Percentiles rank a stretch among this genome's conserved stretches.
These are phyloP conservation scores for Cyrtodaria siliqua DNA, from an alignment of 2,888 invertebrate genomes.

Conservation along the genomic window DNA sequence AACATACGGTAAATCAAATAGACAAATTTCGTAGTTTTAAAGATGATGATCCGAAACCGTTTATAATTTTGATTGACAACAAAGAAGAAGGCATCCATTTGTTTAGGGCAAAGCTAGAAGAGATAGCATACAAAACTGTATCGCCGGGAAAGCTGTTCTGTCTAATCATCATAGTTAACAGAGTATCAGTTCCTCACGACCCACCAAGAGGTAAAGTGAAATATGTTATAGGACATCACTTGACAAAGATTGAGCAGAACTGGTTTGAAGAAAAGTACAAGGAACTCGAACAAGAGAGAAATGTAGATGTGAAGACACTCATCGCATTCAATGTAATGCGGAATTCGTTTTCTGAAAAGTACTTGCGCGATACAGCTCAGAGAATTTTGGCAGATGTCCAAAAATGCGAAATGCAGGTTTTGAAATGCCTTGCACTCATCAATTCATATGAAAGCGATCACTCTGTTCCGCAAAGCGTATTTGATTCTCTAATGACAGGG, in stretches of 20 bases:
- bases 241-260: slow-evolving; percentile 21
- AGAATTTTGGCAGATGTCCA: slow-evolving; percentile 26
- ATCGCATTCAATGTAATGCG: slow-evolving; percentile 54
- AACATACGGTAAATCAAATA: slow-evolving; percentile 39
- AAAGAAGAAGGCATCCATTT: slow-evolving; percentile 22
- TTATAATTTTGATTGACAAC: slow-evolving; percentile 39
- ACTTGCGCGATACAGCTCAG: slow-evolving; percentile 17
- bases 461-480: slow-evolving; percentile 29
- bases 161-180: slow-evolving; percentile 29
- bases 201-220: slow-evolving; percentile 10
- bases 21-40: slow-evolving; percentile 25
- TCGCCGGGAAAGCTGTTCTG: slow-evolving; percentile 36
- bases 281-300: slow-evolving; percentile 26
- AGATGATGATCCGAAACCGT: slow-evolving; percentile 24
- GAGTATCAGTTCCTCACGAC: slow-evolving; percentile 32
- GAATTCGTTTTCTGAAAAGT: slow-evolving; percentile 30
- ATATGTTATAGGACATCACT: slow-evolving; percentile 24
- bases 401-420: slow-evolving; percentile 20
- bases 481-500: slow-evolving; percentile 28
- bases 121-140: slow-evolving; percentile 35
- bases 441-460: slow-evolving; percentile 40
- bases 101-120: slow-evolving; percentile 13
- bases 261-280: slow-evolving; percentile 52
- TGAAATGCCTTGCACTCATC: slow-evolving; percentile 39
- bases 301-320: slow-evolving; percentile 32